Percentiles rank a stretch among this genome's conserved stretches.
phyloP scores from a whole-genome alignment of 2,113 vertebrate species.

The Cebidichthys violaceus region DNA sequence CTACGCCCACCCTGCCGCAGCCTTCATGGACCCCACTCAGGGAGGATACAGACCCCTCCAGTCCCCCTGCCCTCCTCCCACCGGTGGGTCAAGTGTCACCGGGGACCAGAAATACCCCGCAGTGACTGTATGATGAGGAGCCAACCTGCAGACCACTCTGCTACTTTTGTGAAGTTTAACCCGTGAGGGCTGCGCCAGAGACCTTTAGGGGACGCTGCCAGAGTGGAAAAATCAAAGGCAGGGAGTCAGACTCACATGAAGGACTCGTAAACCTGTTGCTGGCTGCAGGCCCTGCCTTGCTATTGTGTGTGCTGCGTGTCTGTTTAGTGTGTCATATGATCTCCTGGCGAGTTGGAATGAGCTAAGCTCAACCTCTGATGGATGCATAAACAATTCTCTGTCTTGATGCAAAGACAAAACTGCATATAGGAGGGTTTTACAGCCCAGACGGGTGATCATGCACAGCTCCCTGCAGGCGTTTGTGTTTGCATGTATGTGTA shows the following conservation, averaged over 20 bases:
- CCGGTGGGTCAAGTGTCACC: conserved; percentile 74
- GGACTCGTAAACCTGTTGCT: conserved; percentile 62
- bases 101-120: conserved; percentile 94
- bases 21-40: conserved; percentile 91
- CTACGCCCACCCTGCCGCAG: conserved; percentile 87
- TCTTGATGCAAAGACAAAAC: conserved; percentile 54
- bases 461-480: conserved; percentile 39
- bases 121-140: conserved; percentile 89
- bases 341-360: conserved; percentile 46
- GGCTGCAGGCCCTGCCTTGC: conserved; percentile 67
- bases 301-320: conserved; percentile 64
- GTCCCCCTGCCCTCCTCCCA: conserved; percentile 88
- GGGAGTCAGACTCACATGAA: conserved; percentile 69
- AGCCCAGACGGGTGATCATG: conserved; percentile 48
- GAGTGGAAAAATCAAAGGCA: conserved; percentile 37
- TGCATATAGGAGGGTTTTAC: conserved; percentile 39
- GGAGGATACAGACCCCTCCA: conserved; percentile 91
- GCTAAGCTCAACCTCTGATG: conserved; percentile 55
- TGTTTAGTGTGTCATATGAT: conserved; percentile 59
- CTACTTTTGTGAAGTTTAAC: conserved; percentile 58
- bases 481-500: conserved; percentile 39
- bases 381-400: conserved; percentile 47
- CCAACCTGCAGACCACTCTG: conserved; percentile 41
- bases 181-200: conserved; percentile 49
- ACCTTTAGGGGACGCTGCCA: conserved; percentile 46